A percentile compares a stretch with the other conserved stretches of the same genome.
Evolutionary conservation across 2,797 vertebrate genomes (phyloP).

Genomic region (Crenichthys baileyi): DNA sequence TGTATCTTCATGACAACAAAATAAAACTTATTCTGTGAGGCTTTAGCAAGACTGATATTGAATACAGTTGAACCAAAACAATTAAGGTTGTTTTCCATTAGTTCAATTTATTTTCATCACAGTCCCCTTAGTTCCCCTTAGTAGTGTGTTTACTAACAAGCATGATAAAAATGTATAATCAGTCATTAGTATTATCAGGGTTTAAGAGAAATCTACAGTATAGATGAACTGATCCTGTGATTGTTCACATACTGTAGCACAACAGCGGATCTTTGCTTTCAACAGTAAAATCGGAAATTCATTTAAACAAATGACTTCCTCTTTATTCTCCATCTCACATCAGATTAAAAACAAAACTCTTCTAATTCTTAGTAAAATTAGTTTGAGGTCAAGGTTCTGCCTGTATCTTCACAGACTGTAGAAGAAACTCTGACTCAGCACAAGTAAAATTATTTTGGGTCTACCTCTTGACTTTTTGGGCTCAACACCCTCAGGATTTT

Average conservation of each 20-base stretch:
- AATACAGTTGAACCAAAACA: neutral
- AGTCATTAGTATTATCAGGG: neutral
- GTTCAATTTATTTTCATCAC: neutral
- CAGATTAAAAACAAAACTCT: neutral
- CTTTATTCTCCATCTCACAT: neutral
- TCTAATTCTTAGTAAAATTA: neutral
- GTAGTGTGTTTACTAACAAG: neutral
- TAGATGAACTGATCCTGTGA: neutral
- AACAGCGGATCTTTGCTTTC: neutral
- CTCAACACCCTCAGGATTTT: neutral
- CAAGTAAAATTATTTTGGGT: neutral
- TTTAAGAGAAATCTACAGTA: neutral
- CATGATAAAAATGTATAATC: neutral
- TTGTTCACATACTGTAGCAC: neutral
- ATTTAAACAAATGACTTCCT: neutral
- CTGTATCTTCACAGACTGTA: neutral
- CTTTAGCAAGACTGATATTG: neutral
- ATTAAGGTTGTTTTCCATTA: neutral
- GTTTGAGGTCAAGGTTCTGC: neutral
- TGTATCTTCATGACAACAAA: neutral
- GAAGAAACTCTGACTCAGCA: neutral
- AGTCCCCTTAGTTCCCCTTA: neutral
- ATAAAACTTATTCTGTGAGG: neutral
- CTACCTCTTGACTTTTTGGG: neutral
- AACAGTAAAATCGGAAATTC: neutral